phyloP scores from a whole-genome alignment of 2,888 invertebrate species.

The Deilephila porcellus region DNA sequence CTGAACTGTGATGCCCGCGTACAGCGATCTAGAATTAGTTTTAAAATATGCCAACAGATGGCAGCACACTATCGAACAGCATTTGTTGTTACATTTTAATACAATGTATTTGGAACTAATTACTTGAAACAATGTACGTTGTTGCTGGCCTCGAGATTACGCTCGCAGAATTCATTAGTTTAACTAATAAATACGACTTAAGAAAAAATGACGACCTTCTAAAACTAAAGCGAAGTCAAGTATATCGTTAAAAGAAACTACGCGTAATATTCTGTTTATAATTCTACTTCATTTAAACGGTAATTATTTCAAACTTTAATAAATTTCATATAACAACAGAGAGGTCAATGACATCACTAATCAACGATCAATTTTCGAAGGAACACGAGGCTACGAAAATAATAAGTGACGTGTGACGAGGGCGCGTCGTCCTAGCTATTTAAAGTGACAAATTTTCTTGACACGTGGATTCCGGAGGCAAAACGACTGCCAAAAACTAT shows the following conservation, averaged over 20 bases:
- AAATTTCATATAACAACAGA: not conserved
- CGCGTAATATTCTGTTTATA: not conserved
- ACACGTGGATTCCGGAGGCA: not conserved
- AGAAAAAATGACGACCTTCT: not conserved
- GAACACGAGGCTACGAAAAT: constrained; percentile 6
- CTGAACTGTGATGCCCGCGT: too few relatives aligned
- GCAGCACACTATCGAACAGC: not conserved
- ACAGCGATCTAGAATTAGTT: not conserved
- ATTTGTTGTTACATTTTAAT: not conserved
- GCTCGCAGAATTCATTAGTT: not conserved
- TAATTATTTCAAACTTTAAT: too few relatives aligned
- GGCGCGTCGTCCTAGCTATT: constrained; percentile 16
- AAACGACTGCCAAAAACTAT: constrained; percentile 7
- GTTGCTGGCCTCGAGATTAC: not conserved
- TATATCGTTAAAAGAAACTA: not conserved
- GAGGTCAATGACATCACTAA: constrained; percentile 17
- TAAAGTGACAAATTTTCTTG: not conserved
- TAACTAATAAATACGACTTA: not conserved
- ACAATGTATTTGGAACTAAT: constrained; percentile 21
- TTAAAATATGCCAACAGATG: not conserved
- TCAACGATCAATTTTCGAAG: constrained; percentile 20
- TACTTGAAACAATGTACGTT: constrained; percentile 12
- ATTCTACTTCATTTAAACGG: too few relatives aligned
- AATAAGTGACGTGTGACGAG: constrained; percentile 4
- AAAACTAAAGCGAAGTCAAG: not conserved